Evolutionary conservation across 2,797 vertebrate species (phyloP), one percentile per base, ranked within the genome.

Genomic region (Harpagifer antarcticus): DNA sequence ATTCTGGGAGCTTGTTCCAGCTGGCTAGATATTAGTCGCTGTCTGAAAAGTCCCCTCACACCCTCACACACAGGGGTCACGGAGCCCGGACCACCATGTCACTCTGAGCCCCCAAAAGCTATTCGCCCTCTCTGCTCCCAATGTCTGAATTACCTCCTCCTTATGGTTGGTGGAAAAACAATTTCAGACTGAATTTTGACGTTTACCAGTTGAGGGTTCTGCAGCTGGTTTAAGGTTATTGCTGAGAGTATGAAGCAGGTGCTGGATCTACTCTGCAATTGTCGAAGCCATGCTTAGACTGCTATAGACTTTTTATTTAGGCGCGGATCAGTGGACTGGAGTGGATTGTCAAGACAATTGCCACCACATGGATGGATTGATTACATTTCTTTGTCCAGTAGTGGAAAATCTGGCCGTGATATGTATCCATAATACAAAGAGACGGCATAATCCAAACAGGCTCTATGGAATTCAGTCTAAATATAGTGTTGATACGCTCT

Each of bases 1-100:
- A 61, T 79, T 75, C 74, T 42, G 68, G 79, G 76, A 90, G 77
- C 72, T 57, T 58, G 68, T 86, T 91, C 77, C 85, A 86, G 84
- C 82, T 82, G 86, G 78, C 56, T 72, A 27, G 67, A 74, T 66
- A 74, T 87, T 67, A 87, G 74, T 33, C 53, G 16, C 74, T 69
- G 79, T 89, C 86, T 74, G 83, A 86, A 85, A 81, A 65, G 68
- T 81, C 68, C 77, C 54, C 55, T 65, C 64, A 63, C 78, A 83
- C 77, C 54, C 55, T 65, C 64, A 63, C 78, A 83, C 75, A 59
- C 69, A 79, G 54, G 72, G 85, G 87, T 91, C 84, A 86, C 47
- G 1, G 7, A 72, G 70, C 55, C 49, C 7, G 14, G 83, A 81
- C 66, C 80, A 61, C 73, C 73, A 1, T 17, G n/a, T 57, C 40